Conservation (phyloP, 1,140 invertebrate genomes). For the Copidosoma floridanum region DNA sequence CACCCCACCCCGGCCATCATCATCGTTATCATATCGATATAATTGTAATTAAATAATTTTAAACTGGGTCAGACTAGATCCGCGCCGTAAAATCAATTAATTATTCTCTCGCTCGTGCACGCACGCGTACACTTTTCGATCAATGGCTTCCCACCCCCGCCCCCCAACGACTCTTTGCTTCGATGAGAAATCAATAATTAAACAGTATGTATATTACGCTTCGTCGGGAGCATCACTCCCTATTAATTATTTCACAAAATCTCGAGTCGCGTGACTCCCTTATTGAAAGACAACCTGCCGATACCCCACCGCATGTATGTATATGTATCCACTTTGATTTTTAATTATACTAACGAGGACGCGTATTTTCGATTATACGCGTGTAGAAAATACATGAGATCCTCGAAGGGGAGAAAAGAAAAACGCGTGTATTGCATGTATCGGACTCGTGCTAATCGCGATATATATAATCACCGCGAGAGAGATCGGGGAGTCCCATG, state of each 20-base stretch:
- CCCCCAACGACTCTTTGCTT: no score
- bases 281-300: background rate
- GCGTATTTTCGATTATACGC: no score
- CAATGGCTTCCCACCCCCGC: no score
- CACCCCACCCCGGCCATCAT: no score
- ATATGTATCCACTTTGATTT: slow-evolving; percentile 1
- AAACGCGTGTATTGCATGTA: no score
- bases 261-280: background rate
- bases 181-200: slow-evolving; percentile 8
- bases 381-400: no score
- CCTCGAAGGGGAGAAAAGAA: no score
- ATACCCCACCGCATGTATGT: background rate
- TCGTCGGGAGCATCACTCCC: slow-evolving; percentile 1
- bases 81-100: slow-evolving; percentile 4
- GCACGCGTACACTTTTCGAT: background rate
- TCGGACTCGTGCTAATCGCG: no score
- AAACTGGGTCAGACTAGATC: slow-evolving; percentile 1
- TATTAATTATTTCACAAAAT: slow-evolving; percentile 4
- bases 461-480: no score
- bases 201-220: slow-evolving; percentile 3
- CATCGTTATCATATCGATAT: background rate
- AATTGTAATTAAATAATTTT: slow-evolving; percentile 12
- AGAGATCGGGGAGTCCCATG: no score
- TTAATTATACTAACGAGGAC: slow-evolving; percentile 11
- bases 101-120: background rate